These are phyloP conservation scores for Lumbricus terrestris DNA, from an alignment of 2,888 invertebrate genomes.

Conservation along the genomic window DNA sequence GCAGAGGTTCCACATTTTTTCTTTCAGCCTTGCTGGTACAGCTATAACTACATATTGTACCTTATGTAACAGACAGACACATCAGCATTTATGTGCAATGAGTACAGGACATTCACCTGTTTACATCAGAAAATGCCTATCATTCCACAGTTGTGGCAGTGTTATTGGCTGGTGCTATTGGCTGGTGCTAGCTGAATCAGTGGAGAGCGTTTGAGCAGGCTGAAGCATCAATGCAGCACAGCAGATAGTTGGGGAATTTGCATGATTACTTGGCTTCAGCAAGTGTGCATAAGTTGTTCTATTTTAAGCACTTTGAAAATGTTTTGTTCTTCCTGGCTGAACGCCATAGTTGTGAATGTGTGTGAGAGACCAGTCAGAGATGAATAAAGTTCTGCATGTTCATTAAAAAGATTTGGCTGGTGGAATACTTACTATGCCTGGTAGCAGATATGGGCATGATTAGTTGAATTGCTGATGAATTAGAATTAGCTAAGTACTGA, in stretches of 20 bases:
- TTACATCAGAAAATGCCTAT: neutral
- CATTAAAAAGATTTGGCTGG: neutral
- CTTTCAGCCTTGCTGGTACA: neutral
- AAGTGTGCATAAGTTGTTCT: neutral
- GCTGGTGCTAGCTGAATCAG: neutral
- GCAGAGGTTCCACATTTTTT: too few relatives aligned
- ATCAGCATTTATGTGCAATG: neutral
- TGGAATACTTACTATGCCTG: neutral
- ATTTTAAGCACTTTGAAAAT: neutral
- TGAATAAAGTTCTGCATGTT: neutral
- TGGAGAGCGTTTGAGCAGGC: neutral
- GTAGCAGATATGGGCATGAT: too few relatives aligned
- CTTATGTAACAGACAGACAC: neutral
- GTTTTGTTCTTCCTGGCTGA: neutral
- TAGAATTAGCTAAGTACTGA: too few relatives aligned
- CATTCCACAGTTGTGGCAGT: neutral
- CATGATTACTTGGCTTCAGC: neutral
- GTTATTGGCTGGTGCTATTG: neutral
- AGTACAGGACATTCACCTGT: neutral
- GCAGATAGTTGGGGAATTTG: neutral
- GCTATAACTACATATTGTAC: neutral
- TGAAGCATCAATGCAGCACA: neutral
- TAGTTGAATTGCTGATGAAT: too few relatives aligned
- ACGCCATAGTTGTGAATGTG: neutral
- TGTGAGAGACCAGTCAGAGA: neutral